phyloP scores from a whole-genome alignment of 2,797 vertebrate species.

The Xenopus petersii region DNA sequence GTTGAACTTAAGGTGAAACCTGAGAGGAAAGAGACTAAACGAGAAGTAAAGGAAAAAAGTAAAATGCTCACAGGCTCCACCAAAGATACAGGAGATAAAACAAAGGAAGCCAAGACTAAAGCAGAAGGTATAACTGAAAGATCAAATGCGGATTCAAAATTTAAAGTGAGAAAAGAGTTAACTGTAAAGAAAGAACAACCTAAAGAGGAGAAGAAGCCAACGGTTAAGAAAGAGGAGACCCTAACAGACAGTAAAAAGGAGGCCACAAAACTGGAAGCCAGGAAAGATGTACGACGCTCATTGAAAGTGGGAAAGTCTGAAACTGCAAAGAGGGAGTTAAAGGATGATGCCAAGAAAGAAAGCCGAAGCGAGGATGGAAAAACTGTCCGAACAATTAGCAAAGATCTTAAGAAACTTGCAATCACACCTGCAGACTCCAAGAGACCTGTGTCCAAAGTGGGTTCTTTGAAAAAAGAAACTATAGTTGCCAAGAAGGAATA shows the following conservation, averaged over 20 bases:
- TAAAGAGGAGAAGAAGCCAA: constrained; percentile 66
- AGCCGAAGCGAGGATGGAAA: constrained; percentile 47
- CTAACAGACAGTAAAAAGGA: constrained; percentile 70
- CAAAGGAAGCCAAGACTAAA: constrained; percentile 50
- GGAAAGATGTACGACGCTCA: constrained; percentile 67
- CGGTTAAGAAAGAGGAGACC: constrained; percentile 59
- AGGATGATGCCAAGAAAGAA: constrained; percentile 38
- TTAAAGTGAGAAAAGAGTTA: constrained; percentile 58
- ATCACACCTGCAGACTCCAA: constrained; percentile 52
- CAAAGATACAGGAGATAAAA: constrained; percentile 32
- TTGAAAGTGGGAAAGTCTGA: constrained; percentile 53
- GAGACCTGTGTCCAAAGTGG: constrained; percentile 58
- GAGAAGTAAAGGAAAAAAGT: not conserved
- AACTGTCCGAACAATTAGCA: constrained; percentile 2
- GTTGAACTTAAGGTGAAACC: constrained; percentile 1
- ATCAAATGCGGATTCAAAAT: constrained; percentile 51
- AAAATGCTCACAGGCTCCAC: constrained; percentile 43
- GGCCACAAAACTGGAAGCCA: constrained; percentile 67
- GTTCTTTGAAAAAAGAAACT: constrained; percentile 62
- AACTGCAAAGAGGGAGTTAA: constrained; percentile 26
- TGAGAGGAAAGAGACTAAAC: constrained; percentile 41
- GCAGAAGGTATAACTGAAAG: constrained; percentile 14
- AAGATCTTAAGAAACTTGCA: constrained; percentile 39
- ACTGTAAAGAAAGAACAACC: constrained; percentile 63
- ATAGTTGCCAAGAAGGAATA: constrained; percentile 65